Base-by-base conservation (phyloP, 2,113 vertebrate species). In the Zosterops lateralis region DNA sequence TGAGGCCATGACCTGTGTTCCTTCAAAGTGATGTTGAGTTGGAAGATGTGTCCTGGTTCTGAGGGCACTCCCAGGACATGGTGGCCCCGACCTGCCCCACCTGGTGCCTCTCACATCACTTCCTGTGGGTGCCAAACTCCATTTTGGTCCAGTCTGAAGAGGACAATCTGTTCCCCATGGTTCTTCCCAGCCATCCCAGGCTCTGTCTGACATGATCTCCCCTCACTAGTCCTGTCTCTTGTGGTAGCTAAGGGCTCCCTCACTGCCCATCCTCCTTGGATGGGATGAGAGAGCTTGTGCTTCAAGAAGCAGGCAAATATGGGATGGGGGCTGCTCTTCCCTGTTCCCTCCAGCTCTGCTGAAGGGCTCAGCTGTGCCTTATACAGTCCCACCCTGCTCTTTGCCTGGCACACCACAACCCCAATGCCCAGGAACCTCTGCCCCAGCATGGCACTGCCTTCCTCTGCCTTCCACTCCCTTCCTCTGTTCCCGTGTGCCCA, bases 401-500 rank as follows among this genome's bases (percentile, higher is more conserved):
- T 32, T n/a, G 11, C 34, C 48, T 48, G 22, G 42, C 32, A 45
- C 36, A 40, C 0, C 0, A 10, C 3, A 24, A 16, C 10, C 7
- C 15, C 1, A 3, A 20, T 32, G 36, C 56, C 31, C 34, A 47
- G 18, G 0, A 36, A 7, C 6, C 12, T 19, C 18, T 5, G 19
- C 4, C 5, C 19, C 20, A 57, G 42, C 31, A 7, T 0, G 7
- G 36, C 38, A 38, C 17, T 0, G 1, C 3, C 3, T 22, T 50
- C 24, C 54, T 36, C 28, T 50, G 70, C 36, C 57, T 38, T 38
- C 36, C 36, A 38, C 36, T 38, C 36, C 36, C 36, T 38, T 38
- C 36, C 36, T 38, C 31, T 14, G 14, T 4, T n/a, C 68, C 60
- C n/a, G 18, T 19, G 40, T 36, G 58, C 14, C 14, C 24, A 5